These are phyloP conservation scores for Gymnosoma rotundatum DNA, from an alignment of 2,888 invertebrate species.

Conservation along the genomic window DNA sequence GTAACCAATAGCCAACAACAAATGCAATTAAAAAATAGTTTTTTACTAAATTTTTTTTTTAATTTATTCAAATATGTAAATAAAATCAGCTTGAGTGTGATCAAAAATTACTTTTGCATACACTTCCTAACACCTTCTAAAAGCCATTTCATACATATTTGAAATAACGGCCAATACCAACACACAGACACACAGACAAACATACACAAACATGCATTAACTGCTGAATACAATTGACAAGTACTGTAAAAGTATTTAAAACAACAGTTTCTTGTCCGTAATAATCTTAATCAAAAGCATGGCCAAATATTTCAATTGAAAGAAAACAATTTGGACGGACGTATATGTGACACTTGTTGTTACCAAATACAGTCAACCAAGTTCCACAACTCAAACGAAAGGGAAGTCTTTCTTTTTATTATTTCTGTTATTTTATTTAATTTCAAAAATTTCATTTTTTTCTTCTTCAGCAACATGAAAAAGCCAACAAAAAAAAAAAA, in stretches of 20 bases:
- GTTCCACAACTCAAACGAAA: constrained; percentile 76
- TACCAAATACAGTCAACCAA: constrained; percentile 50
- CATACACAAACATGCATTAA: constrained; percentile 40
- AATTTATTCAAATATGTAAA: constrained; percentile 57
- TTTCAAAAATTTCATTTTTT: constrained; percentile 36
- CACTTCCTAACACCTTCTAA: neutral
- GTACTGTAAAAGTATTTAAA: no score
- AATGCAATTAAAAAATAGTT: constrained; percentile 43
- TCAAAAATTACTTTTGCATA: constrained; percentile 7
- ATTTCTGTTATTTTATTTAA: neutral
- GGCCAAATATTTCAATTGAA: constrained; percentile 51
- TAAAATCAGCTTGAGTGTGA: neutral
- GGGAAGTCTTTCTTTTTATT: constrained; percentile 75
- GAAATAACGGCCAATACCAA: constrained; percentile 6
- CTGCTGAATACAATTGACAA: constrained; percentile 17
- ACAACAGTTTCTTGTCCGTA: constrained; percentile 40
- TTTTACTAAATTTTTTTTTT: constrained; percentile 53
- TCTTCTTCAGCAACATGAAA: neutral
- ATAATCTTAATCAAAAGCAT: constrained; percentile 37
- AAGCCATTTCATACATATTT: neutral
- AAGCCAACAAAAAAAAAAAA: neutral
- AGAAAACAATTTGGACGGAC: constrained; percentile 5
- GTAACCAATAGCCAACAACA: constrained; percentile 49
- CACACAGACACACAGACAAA: neutral
- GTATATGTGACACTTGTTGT: constrained; percentile 48